Evolutionary conservation across 2,797 vertebrate genomes (phyloP), one percentile per base, ranked within the genome.

Genomic region (Bryconaethiops microstoma): DNA sequence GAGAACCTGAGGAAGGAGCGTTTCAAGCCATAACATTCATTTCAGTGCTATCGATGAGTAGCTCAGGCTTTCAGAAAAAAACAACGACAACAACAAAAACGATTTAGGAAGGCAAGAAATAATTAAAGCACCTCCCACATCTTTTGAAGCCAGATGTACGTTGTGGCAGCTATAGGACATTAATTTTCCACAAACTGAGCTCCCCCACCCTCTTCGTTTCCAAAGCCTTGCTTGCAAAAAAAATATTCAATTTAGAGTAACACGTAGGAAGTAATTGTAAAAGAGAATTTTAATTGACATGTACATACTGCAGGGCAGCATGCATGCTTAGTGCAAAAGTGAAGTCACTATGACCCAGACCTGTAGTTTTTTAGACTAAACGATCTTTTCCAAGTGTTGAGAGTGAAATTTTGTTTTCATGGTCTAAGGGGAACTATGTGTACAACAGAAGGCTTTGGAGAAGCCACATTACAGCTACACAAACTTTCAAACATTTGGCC

Each of bases 1-100:
- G 89, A 95, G 93, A 87, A 93, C 91, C 94, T 91, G 93, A 93
- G 94, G 91, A 92, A 91, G 89, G 89, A 88, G 90, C 90, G 91
- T 93, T 92, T 92, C 85, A 90, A 88, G 89, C 90, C 88, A 91
- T 90, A 92, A 91, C 92, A 91, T 90, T 92, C 74, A 90, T 92
- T 91, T 92, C 86, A 89, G 80, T 63, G 77, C 77, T 91, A 92
- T 94, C 82, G 88, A 93, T 74, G 81, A 87, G 87, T 50, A 88
- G 89, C 76, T 87, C 80, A 82, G 83, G 82, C 90, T 90, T 92
- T 92, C 87, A 87, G 88, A 92, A 91, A 90, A 90, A 90, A 88
- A 35, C 35, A 5, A 35, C 35, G 4, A 35, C 35, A 35, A 48
- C 87, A 87, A 89, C 92, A 91, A 90, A 90, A 90, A 88, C 65